These are phyloP conservation scores for Drosophila ananassae DNA, from an alignment of 1,140 invertebrate species.

Conservation along the genomic window DNA sequence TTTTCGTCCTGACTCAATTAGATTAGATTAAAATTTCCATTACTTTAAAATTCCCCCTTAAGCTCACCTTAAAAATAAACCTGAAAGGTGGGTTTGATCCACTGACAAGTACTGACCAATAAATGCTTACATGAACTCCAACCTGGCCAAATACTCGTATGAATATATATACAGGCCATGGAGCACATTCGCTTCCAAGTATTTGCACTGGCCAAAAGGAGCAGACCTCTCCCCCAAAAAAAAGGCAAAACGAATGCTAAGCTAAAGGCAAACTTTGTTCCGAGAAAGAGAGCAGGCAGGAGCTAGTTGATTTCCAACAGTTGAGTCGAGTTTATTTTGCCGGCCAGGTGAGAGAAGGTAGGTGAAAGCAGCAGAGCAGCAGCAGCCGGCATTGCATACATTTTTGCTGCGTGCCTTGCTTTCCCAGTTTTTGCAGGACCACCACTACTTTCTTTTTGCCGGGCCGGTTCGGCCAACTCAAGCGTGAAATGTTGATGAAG, in stretches of 20 bases:
- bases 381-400: slow-evolving; percentile 58
- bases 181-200: slow-evolving; percentile 53
- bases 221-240: slow-evolving; percentile 19
- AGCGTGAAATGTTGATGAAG: slow-evolving; percentile 81
- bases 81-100: slow-evolving; percentile 12
- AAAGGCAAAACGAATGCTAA: slow-evolving; percentile 22
- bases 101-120: slow-evolving; percentile 46
- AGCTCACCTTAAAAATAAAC: neutral
- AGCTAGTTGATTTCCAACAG: slow-evolving; percentile 76
- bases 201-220: slow-evolving; percentile 56
- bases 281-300: slow-evolving; percentile 17
- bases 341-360: slow-evolving; percentile 59
- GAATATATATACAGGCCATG: slow-evolving; percentile 4
- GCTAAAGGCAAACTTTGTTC: slow-evolving; percentile 72
- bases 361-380: slow-evolving; percentile 8
- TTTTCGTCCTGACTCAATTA: neutral
- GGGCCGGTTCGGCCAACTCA: slow-evolving; percentile 55
- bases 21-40: neutral
- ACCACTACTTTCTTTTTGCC: slow-evolving; percentile 12
- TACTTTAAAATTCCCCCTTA: neutral
- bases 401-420: slow-evolving; percentile 72
- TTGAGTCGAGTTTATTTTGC: slow-evolving; percentile 79
- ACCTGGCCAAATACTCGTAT: slow-evolving; percentile 24
- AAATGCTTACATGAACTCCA: slow-evolving; percentile 49
- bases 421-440: slow-evolving; percentile 34